A percentile compares a stretch with the other conserved stretches of the same genome.
phyloP scores from a whole-genome alignment of 1,140 invertebrate species.

The Anastrepha obliqua region DNA sequence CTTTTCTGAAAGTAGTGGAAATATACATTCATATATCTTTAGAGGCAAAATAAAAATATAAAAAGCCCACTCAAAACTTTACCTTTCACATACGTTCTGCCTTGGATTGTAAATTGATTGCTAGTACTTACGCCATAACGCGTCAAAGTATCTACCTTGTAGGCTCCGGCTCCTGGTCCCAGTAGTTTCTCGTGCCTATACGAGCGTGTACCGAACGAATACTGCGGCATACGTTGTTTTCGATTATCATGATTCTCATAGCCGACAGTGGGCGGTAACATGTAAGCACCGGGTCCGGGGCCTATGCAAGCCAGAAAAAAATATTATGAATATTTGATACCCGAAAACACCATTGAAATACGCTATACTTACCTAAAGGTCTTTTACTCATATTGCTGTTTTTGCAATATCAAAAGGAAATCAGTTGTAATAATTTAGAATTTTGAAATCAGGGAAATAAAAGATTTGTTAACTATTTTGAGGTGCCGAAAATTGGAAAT shows the following conservation, averaged over 20 bases:
- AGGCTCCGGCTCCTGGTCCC: constrained; percentile 68
- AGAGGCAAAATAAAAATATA: not conserved
- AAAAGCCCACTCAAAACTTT: not conserved
- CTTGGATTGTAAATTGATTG: constrained; percentile 68
- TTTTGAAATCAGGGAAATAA: constrained; percentile 31
- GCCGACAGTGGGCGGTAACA: constrained; percentile 77
- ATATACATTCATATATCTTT: not conserved
- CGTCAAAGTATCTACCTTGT: constrained; percentile 66
- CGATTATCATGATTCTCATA: constrained; percentile 77
- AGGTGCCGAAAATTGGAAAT: not conserved
- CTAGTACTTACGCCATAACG: constrained; percentile 62
- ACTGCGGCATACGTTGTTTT: constrained; percentile 78
- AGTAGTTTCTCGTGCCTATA: constrained; percentile 29
- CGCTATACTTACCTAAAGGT: constrained; percentile 62
- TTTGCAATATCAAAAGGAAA: constrained; percentile 53
- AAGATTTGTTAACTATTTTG: not conserved
- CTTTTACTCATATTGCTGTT: constrained; percentile 51
- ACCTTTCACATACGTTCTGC: constrained; percentile 62
- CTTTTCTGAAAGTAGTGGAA: constrained; percentile 60
- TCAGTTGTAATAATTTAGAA: constrained; percentile 28
- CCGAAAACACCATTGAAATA: not conserved
- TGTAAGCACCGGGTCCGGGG: constrained; percentile 80
- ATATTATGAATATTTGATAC: too few species aligned
- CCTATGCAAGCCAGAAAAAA: constrained; percentile 68
- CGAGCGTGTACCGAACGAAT: constrained; percentile 76